phyloP scores from a whole-genome alignment of 2,113 vertebrate genomes.

The Progne subis region DNA sequence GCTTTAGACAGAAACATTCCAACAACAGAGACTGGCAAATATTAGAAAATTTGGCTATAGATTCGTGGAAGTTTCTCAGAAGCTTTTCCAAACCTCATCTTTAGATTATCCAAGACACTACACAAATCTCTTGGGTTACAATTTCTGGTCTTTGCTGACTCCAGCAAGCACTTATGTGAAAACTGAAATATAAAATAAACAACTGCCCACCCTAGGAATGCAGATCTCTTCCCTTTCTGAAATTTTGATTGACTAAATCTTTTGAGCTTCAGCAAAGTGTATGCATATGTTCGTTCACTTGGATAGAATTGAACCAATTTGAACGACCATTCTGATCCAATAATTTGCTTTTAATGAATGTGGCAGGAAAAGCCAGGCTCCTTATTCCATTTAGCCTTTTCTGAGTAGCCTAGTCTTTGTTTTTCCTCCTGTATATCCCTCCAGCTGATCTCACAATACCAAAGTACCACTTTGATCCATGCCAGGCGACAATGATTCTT shows the following conservation, averaged over 20 bases:
- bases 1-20: conserved; percentile 39
- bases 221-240: not conserved
- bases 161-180: not conserved
- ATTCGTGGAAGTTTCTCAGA: conserved; percentile 41
- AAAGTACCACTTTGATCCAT: not conserved
- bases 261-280: not conserved
- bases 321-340: not conserved
- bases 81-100: conserved; percentile 46
- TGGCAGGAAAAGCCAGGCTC: not conserved
- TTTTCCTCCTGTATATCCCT: not conserved
- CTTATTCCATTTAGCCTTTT: not conserved
- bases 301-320: conserved; percentile 17
- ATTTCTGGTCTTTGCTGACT: conserved; percentile 30
- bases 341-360: conserved; percentile 22
- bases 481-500: not conserved
- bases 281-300: conserved; percentile 38
- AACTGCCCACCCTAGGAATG: conserved; percentile 19
- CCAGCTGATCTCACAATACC: not conserved
- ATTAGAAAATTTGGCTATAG: conserved; percentile 39
- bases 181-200: conserved; percentile 31
- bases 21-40: conserved; percentile 37
- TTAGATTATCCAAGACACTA: conserved; percentile 41
- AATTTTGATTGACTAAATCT: not conserved
- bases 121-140: not conserved
- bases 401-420: not conserved